Base-by-base conservation (phyloP, 2,888 invertebrate species). In the Alloscopus bannaensis region DNA sequence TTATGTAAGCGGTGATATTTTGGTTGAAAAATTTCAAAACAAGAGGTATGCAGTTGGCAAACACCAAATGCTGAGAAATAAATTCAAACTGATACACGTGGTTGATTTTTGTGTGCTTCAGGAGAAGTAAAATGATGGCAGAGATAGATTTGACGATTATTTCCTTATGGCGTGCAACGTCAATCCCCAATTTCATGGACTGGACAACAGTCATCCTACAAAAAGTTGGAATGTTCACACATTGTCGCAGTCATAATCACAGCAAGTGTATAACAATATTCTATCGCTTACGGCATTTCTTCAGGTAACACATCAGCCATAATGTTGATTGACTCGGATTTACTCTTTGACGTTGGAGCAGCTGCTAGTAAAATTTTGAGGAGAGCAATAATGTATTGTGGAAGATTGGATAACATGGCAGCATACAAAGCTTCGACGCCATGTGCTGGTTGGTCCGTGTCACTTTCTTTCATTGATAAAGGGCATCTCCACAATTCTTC, bases 1-100 rank as follows among this genome's bases (percentile, higher is more conserved):
- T 77, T n/a, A 89, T 87, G 4, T 91, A 89, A 90, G 99, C 99
- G 0, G 99, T 98, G 86, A 99, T 96, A 69, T 99, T 96, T 90
- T 99, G 97, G 89, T 99, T 99, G 89, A 99, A 96, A 90, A 99
- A 99, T 88, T 99, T 99, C 71, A 99, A 90, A 24, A 99, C 96
- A 81, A 99, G 90, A 0, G 99, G 99, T 89, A 99, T 98, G 88
- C 99, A 99, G 88, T 99, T 99, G 80, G 99, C 99, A 90, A 99
- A 99, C 8, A 99, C 98, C 86, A 99, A 91, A 90, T 99, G 98
- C 89, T 99, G 99, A 1, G 98, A 97, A 94, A 99, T 96, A 88
- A 96, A 98, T 89, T 99, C 99, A 90, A 99, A 99, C 90, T 99
- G 99, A 89, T 98, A 99, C 57, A 99, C 92, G 89, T 99, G 99